Base-by-base conservation (phyloP, 2,888 invertebrate species). In the Harpagoxenus sublaevis region DNA sequence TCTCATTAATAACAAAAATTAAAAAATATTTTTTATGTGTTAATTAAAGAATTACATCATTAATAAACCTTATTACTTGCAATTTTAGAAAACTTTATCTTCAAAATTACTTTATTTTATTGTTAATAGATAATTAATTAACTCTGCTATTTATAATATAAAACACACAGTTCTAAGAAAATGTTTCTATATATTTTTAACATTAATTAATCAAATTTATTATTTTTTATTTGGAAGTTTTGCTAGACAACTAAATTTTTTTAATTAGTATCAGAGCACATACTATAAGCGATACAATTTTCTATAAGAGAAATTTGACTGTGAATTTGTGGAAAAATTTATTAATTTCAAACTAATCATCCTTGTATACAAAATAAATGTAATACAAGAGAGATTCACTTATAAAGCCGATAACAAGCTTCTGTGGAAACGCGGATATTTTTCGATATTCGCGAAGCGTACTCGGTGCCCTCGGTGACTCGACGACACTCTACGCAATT, bases 401-500 rank as follows among this genome's bases (percentile, higher is more conserved):
- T 70, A 48, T 60, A 60, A 60, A 79, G 10, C 23, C 31, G 23
- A 51, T 75, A 75, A 63, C 35, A 55, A 79, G 31, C 15, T 70
- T 79, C 23, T 79, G 23, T 15, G 35, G n/a, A 1, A 15, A 23
- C 23, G 15, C 23, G 23, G 23, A 66, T 70, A 79, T 60, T 18
- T 15, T 78, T 70, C 57, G 45, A 57, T 31, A 79, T 79, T 57
- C 57, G 45, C 35, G 15, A 48, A 70, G 6, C 48, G 45, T 48
- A 15, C 6, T 12, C 42, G 31, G 15, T 63, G 28, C 10, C 10
- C 5, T 51, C 53, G 39, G 10, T 53, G 15, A 70, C 45, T 68
- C 31, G 57, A 53, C 66, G 39, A 23, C 45, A 45, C 57, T 45
- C 55, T 57, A 70, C 35, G 57, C 78, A 57, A 79, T 79, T 68